Base-by-base conservation (phyloP, 2,888 invertebrate genomes). In the Eulithis testata region DNA sequence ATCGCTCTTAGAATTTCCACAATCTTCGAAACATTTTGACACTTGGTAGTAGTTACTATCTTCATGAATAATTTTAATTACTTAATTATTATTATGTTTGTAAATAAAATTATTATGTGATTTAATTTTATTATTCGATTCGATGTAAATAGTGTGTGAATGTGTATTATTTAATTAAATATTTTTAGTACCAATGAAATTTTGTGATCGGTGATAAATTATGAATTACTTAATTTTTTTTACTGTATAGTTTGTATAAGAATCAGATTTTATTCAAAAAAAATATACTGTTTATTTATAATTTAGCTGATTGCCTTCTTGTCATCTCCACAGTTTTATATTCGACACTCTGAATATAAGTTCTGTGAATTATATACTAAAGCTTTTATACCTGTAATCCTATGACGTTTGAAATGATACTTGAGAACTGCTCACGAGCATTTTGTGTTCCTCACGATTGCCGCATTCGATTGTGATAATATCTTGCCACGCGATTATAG, bases 71-170 rank as follows among this genome's bases (percentile, higher is more conserved):
- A 64, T 60, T 70, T 68, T 66, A 51, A 69, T 67, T 68, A 72
- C 67, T 76, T 69, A 66, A 73, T 60, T 59, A 70, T 63, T 21
- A 21, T 21, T 21, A 71, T 79, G 80, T 83, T 81, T 91, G 91
- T 91, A 91, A 89, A 91, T 90, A 90, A 77, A 80, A 82, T 82
- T 76, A 76, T 88, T 76, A 75, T 88, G 87, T 91, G 89, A 89
- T 91, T 84, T 87, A 84, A 83, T 87, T 88, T 85, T 85, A 83
- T 83, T 76, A 70, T 78, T 74, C 73, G 75, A 73, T 70, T 84
- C 76, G 72, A 79, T 93, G 92, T 92, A 91, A 89, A 92, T 93
- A 49, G 49, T 49, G 91, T 89, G 86, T 90, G 88, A 86, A 87
- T 90, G 81, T 83, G 87, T 86, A 84, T 88, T 80, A 81, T 84